These are phyloP conservation scores for Sylvilagus bachmani DNA, from an alignment of 2,113 vertebrate species.

Conservation along the genomic window DNA sequence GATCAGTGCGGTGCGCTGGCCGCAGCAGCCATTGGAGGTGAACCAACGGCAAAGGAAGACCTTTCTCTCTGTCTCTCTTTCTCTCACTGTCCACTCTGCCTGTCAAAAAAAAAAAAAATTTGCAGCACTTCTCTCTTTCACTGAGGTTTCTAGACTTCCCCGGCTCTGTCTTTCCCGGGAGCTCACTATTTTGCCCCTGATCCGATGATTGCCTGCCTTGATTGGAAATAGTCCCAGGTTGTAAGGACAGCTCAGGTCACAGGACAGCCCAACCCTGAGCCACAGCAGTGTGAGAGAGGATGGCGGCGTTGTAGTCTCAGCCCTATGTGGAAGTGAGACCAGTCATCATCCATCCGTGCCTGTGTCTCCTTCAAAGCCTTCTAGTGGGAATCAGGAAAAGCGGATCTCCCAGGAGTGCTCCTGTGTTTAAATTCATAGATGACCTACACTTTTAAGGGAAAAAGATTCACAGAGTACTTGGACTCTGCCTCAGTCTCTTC, in stretches of 20 bases:
- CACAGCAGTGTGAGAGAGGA: too few relatives aligned
- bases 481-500: not conserved
- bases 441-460: not conserved
- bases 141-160: not conserved
- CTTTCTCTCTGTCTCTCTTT: too few relatives aligned
- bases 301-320: not conserved
- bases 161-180: not conserved
- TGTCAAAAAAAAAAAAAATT: too few relatives aligned
- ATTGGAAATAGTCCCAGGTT: not conserved
- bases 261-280: not conserved
- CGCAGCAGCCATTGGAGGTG: too few relatives aligned
- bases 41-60: too few relatives aligned
- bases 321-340: not conserved
- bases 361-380: not conserved
- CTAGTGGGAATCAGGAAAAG: not conserved
- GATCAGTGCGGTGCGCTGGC: too few relatives aligned
- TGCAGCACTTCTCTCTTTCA: not conserved
- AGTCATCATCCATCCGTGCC: not conserved
- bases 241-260: not conserved
- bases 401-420: not conserved
- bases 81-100: too few relatives aligned
- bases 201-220: not conserved
- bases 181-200: not conserved
- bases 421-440: constrained; percentile 16
- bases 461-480: not conserved